A percentile compares a stretch with the other conserved stretches of the same genome.
These are phyloP conservation scores for Microplitis deprimator DNA, from an alignment of 2,888 invertebrate species.

Conservation along the genomic window DNA sequence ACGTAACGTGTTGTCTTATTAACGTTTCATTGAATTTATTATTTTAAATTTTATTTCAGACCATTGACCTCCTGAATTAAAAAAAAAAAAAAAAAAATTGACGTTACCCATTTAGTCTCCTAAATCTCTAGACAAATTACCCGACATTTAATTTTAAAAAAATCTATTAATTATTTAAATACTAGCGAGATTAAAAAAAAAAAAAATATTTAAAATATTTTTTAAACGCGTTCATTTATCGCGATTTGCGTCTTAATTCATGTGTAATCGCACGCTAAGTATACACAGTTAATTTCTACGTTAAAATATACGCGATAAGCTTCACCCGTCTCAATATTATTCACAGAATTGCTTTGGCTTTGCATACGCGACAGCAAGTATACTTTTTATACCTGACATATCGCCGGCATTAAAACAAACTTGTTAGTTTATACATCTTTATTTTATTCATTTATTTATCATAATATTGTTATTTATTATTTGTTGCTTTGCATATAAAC, in stretches of 20 bases:
- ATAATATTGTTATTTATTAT: neutral
- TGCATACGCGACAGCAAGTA: neutral
- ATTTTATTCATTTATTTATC: neutral
- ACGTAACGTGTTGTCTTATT: no score
- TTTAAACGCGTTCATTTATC: neutral
- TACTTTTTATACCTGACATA: neutral
- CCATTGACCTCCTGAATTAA: no score
- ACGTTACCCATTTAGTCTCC: no score
- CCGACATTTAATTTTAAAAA: no score
- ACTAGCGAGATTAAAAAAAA: neutral
- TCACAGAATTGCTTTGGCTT: neutral
- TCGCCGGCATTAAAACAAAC: neutral
- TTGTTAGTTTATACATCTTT: neutral
- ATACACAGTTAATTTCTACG: neutral
- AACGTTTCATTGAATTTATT: no score
- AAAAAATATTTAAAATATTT: neutral
- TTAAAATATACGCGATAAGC: neutral
- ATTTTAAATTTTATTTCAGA: no score
- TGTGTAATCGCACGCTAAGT: neutral
- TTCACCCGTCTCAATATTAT: neutral
- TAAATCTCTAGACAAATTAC: no score
- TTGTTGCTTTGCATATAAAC: neutral
- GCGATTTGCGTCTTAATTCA: neutral
- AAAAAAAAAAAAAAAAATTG: no score
- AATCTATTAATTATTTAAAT: no score